A percentile compares a stretch with the other conserved stretches of the same genome.
Evolutionary conservation across 2,888 invertebrate species (phyloP).

Genomic region (Caenorhabditis angaria): DNA sequence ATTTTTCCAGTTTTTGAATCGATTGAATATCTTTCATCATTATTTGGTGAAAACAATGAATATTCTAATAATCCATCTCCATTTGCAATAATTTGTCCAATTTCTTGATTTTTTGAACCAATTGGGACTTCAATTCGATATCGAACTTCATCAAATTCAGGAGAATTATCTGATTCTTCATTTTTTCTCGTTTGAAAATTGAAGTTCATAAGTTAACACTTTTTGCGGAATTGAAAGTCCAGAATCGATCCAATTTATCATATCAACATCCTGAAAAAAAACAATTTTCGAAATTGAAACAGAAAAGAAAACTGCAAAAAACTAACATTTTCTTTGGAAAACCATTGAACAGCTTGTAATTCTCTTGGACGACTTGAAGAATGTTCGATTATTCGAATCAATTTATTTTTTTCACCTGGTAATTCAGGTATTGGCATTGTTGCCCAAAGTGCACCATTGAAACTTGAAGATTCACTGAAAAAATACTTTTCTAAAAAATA

Average conservation of each 20-base stretch:
- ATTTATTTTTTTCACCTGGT: slow-evolving; percentile 17
- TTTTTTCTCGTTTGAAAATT: slow-evolving; percentile 28
- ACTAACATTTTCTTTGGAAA: slow-evolving; percentile 25
- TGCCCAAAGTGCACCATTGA: slow-evolving; percentile 48
- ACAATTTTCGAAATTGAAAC: background rate
- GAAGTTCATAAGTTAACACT: slow-evolving; percentile 39
- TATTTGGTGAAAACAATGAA: slow-evolving; percentile 44
- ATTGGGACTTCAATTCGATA: slow-evolving; percentile 42
- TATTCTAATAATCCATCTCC: slow-evolving; percentile 35
- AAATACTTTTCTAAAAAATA: no score
- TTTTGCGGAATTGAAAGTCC: slow-evolving; percentile 15
- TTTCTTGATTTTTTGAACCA: slow-evolving; percentile 10
- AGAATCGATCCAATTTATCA: slow-evolving; percentile 41
- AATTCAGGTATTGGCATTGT: slow-evolving; percentile 38
- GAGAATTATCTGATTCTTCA: slow-evolving; percentile 13
- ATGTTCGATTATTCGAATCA: slow-evolving; percentile 33
- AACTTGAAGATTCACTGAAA: slow-evolving; percentile 46
- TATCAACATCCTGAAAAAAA: slow-evolving; percentile 20
- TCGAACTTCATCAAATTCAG: slow-evolving; percentile 35
- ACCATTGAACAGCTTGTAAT: slow-evolving; percentile 36
- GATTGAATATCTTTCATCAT: slow-evolving; percentile 32
- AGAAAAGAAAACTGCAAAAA: background rate
- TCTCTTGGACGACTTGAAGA: slow-evolving; percentile 18
- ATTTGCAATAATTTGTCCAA: slow-evolving; percentile 40
- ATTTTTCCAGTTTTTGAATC: slow-evolving; percentile 35